Evolutionary conservation across 2,888 invertebrate species (phyloP), one percentile per base, ranked within the genome.

Genomic region (Phymatocera aterrima): DNA sequence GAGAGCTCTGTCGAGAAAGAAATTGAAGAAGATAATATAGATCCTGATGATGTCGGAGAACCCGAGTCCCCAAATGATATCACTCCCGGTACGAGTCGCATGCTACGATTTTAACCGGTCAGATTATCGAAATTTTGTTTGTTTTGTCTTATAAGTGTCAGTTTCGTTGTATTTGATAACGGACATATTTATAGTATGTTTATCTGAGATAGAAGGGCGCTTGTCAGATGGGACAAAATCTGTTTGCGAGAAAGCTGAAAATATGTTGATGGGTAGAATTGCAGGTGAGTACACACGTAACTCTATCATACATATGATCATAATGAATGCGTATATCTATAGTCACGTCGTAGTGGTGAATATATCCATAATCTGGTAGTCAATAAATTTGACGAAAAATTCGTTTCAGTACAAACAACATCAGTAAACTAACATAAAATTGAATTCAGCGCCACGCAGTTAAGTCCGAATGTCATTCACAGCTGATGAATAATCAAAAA

Each of bases 351-450:
- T 57, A 57, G 54, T 57, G 54, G 24, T 57, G n/a, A n/a, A n/a
- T n/a, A 57, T 6, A 61, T 61, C 34, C 34, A 61, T 61, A 34
- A n/a, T 61, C 34, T 64, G 64, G 37, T 64, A 64, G n/a, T 64
- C 37, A 64, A 37, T 64, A 18, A 31, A 64, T 64, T 64, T 64
- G 10, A 64, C 8, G 37, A n/a, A 37, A 37, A 37, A 64, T 64
- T 34, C 64, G 64, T 64, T 64, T 5, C 8, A 4, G 64, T n/a
- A 34, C 18, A 31, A 10, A 31, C 12, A 18, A 64, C 37, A 31
- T 6, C 65, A 40, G 6, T 37, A 43, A 21, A 65, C 21, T n/a
- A 18, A 65, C n/a, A 40, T 65, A 2, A 65, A 21, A 65, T 65
- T 40, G 24, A 21, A 8, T 37, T 18, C n/a, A n/a, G n/a, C n/a